Evolutionary conservation across 2,113 vertebrate species (phyloP).

Genomic region (Proteles cristata): DNA sequence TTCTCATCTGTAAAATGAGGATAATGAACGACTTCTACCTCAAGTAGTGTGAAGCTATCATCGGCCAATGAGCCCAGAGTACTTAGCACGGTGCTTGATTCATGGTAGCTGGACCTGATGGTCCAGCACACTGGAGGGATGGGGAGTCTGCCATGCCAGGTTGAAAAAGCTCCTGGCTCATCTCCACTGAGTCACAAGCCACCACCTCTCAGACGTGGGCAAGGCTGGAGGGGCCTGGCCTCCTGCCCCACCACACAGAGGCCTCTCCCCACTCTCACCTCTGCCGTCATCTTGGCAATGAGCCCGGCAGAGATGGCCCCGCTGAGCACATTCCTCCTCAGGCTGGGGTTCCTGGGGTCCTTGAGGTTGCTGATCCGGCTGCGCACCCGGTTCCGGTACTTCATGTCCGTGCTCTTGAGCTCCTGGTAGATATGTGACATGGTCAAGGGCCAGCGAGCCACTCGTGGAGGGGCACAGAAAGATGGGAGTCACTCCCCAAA

Average conservation of each 20-base stretch:
- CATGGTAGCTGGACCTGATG: fast-evolving
- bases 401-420: constrained; percentile 95
- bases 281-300: constrained; percentile 95
- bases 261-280: constrained; percentile 84
- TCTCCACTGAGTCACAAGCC: neutral
- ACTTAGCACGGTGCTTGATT: neutral
- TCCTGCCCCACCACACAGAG: fast-evolving
- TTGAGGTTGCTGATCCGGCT: constrained; percentile 99
- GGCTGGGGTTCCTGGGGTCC: constrained; percentile 96
- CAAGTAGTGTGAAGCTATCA: neutral
- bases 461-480: neutral
- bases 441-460: constrained; percentile 80
- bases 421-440: constrained; percentile 96
- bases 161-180: neutral
- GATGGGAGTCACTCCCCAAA: neutral
- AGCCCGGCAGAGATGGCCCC: constrained; percentile 90
- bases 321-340: constrained; percentile 93
- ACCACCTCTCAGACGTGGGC: neutral
- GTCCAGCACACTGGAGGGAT: neutral
- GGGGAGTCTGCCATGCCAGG: neutral
- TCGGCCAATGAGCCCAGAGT: neutral
- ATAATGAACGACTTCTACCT: neutral
- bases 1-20: neutral
- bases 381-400: constrained; percentile 97
- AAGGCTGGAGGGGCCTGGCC: neutral